Evolutionary conservation across 2,113 vertebrate species (phyloP).

Genomic region (Muscicapa adusta): DNA sequence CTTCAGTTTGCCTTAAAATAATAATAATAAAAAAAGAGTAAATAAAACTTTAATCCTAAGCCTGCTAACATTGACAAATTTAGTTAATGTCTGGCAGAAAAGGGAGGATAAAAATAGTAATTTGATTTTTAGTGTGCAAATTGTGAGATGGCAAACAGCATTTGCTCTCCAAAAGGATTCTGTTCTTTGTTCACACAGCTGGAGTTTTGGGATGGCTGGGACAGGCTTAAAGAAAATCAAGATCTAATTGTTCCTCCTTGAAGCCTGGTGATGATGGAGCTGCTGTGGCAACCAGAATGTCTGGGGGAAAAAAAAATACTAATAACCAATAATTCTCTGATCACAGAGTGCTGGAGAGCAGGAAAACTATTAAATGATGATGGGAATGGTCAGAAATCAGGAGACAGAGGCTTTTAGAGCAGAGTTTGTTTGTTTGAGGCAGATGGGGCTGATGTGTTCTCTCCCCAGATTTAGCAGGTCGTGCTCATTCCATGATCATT

Average conservation of each 20-base stretch:
- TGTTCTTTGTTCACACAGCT: constrained; percentile 36
- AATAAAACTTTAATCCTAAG: constrained; percentile 21
- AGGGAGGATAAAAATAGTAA: constrained; percentile 32
- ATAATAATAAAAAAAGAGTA: not conserved
- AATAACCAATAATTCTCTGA: not conserved
- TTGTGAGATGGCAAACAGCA: constrained; percentile 34
- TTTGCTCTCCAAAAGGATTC: not conserved
- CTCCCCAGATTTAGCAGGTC: not conserved
- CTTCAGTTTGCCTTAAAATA: not conserved
- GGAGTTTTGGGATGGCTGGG: constrained; percentile 29
- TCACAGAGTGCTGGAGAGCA: not conserved
- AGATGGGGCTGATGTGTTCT: not conserved
- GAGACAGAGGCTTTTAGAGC: not conserved
- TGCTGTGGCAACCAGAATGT: not conserved
- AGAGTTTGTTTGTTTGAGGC: not conserved
- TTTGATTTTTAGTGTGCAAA: constrained; percentile 53
- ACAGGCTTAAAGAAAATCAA: constrained; percentile 11
- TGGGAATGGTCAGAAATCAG: not conserved
- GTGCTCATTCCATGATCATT: not conserved
- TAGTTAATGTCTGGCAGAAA: constrained; percentile 1
- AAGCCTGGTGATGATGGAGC: not conserved
- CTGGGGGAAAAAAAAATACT: not conserved
- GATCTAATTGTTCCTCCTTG: constrained; percentile 14
- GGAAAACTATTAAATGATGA: not conserved
- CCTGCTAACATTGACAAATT: constrained; percentile 6